Evolutionary conservation across 2,888 invertebrate species (phyloP).

Genomic region (Pammene fasciana): DNA sequence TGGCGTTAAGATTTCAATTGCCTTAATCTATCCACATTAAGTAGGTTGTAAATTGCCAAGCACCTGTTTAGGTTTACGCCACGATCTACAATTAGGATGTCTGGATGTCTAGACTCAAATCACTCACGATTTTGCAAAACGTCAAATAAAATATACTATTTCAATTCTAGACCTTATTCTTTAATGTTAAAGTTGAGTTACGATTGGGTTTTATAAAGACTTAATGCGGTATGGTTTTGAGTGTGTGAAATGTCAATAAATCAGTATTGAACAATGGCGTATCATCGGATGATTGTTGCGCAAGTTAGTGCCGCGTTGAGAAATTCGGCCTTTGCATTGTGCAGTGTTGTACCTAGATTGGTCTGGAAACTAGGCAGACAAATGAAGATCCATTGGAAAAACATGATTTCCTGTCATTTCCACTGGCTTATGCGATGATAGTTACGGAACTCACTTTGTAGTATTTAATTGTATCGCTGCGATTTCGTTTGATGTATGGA

Average conservation of each 20-base stretch:
- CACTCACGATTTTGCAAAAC: constrained; percentile 18
- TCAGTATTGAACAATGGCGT: constrained; percentile 38
- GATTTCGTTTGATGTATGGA: too few species aligned
- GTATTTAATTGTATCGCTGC: too few species aligned
- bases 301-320: constrained; percentile 26
- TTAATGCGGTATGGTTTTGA: background rate
- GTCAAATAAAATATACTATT: background rate
- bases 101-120: constrained; percentile 36
- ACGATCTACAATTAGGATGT: constrained; percentile 38
- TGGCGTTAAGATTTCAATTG: background rate
- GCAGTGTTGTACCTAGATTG: background rate
- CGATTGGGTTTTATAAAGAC: background rate
- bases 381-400: background rate
- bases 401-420: too few species aligned
- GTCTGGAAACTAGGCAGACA: constrained; percentile 2
- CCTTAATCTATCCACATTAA: background rate
- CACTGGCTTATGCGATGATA: too few species aligned
- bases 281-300: constrained; percentile 34
- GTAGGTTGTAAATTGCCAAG: constrained; percentile 8
- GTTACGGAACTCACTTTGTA: too few species aligned
- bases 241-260: constrained; percentile 36
- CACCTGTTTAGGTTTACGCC: constrained; percentile 35
- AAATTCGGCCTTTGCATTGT: constrained; percentile 35
- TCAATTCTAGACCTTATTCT: background rate
- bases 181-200: background rate